These are phyloP conservation scores for Thinocorus orbignyianus DNA, from an alignment of 2,113 vertebrate genomes.

Conservation along the genomic window DNA sequence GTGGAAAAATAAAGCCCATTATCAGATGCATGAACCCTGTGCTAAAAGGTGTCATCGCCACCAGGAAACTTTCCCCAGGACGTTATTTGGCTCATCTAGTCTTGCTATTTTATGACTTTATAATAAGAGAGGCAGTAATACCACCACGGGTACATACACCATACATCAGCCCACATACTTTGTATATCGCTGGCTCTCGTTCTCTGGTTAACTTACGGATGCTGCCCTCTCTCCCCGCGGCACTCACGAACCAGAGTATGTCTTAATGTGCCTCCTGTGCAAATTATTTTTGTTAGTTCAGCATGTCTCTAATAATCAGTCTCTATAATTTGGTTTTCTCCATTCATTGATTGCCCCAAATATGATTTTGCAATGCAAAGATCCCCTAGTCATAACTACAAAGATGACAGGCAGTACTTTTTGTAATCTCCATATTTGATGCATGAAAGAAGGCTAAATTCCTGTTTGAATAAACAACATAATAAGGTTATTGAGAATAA, in stretches of 20 bases:
- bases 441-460: constrained; percentile 85
- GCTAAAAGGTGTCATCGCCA: background rate
- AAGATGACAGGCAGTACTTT: constrained; percentile 74
- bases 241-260: background rate
- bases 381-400: constrained; percentile 69
- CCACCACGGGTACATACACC: accelerated
- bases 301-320: constrained; percentile 60
- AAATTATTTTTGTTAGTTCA: constrained; percentile 55
- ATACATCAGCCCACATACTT: accelerated
- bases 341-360: constrained; percentile 75
- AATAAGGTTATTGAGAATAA: constrained; percentile 87
- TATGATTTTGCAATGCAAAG: constrained; percentile 73
- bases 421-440: constrained; percentile 80
- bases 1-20: background rate
- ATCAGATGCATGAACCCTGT: accelerated
- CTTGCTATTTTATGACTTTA: background rate
- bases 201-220: background rate
- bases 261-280: constrained; percentile 19
- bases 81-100: background rate
- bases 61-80: background rate
- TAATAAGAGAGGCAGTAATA: background rate
- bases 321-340: constrained; percentile 71
- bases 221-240: background rate
- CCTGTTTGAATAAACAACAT: constrained; percentile 84
- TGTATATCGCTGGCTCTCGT: accelerated